phyloP scores from a whole-genome alignment of 2,113 vertebrate species.

The Phycodurus eques region DNA sequence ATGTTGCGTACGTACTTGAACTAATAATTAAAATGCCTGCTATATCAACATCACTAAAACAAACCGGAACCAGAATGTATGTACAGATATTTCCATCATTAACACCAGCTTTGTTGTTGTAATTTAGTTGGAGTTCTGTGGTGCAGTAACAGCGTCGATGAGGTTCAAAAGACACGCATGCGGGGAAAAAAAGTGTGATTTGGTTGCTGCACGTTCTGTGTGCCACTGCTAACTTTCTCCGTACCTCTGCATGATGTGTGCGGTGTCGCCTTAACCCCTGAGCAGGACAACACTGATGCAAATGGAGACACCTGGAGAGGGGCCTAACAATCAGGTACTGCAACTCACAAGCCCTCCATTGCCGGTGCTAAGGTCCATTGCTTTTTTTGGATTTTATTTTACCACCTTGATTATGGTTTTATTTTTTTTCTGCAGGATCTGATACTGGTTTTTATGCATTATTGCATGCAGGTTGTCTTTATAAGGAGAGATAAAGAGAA shows the following conservation, averaged over 20 bases:
- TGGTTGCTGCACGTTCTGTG: conserved; percentile 65
- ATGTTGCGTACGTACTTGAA: not conserved
- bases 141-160: conserved; percentile 12
- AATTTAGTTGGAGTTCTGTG: not conserved
- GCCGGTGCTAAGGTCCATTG: conserved; percentile 59
- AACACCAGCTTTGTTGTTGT: not conserved
- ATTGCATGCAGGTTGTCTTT: conserved; percentile 5
- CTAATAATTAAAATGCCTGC: not conserved
- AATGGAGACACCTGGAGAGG: conserved; percentile 97
- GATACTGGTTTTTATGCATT: conserved; percentile 33
- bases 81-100: not conserved
- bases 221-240: conserved; percentile 80
- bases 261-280: conserved; percentile 87
- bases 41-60: not conserved
- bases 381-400: conserved; percentile 27
- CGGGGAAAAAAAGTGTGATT: conserved; percentile 49
- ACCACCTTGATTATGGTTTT: conserved; percentile 30
- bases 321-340: conserved; percentile 95
- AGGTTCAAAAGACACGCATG: conserved; percentile 55
- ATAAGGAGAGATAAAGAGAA: not conserved
- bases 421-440: conserved; percentile 50
- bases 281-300: conserved; percentile 99
- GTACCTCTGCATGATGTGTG: conserved; percentile 83
- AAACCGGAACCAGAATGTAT: not conserved
- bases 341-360: conserved; percentile 45